Base-by-base conservation (phyloP, 2,888 invertebrate genomes). In the Orthosia gracilis region DNA sequence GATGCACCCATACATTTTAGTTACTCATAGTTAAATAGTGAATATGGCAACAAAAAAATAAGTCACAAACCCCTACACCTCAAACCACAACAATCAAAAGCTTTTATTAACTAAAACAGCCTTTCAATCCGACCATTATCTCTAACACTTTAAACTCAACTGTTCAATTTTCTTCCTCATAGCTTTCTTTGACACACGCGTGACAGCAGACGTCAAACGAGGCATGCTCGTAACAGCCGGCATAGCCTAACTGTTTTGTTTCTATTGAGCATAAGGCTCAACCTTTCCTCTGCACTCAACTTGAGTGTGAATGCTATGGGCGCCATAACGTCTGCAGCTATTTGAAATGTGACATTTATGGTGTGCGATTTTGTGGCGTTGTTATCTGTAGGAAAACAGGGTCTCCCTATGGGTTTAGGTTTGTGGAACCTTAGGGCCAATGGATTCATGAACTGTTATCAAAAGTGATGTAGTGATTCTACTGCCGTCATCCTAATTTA, bases 321-420 rank as follows among this genome's bases (percentile, higher is more conserved):
- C 92, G 91, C 89, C 92, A 72, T 86, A 79, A 88, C 83, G 91
- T 92, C 92, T 92, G 82, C 92, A 92, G 82, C 88, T 79, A 85
- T 89, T 81, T 76, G 83, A 82, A 77, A 73, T 69, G 63, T 40
- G 45, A 69, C 26, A 15, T 88, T 91, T 89, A 90, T 69, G 78
- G 67, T 58, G 18, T 67, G 83, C 90, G 86, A 85, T 75, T 66
- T 73, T 2, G 40, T 55, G 15, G 11, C 11, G 26, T 23, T n/a
- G 18, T 40, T 40, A 4, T 13, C 18, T 31, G 7, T 23, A 49
- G 7, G 12, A 40, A 5, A 31, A 31, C 31, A 7, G 31, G 31
- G 31, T 31, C 31, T 31, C 31, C 31, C 3, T 26, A 21, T 17
- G 3, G 17, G 54, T 52, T 50, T 23, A 2, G 21, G 31, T 40